Percentiles rank a stretch among this genome's conserved stretches.
Conservation (phyloP, 2,797 vertebrate species). For the Centropyge bicolor region DNA sequence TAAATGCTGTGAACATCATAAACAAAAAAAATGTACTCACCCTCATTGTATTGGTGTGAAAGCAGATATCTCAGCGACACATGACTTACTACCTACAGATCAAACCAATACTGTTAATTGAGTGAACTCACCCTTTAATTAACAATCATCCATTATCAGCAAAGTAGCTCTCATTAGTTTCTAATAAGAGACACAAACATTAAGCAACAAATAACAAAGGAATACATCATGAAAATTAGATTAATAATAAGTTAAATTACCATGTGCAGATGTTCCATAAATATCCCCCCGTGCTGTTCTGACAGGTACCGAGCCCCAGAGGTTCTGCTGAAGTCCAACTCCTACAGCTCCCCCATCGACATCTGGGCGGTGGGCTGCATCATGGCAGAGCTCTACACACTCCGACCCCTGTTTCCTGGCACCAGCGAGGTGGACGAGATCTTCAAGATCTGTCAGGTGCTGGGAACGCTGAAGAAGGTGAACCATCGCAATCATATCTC, state of each 20-base stretch:
- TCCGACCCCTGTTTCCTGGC: slow-evolving; percentile 94
- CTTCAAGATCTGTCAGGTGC: slow-evolving; percentile 96
- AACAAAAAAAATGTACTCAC: too few species aligned
- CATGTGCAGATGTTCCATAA: background rate
- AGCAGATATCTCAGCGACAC: too few species aligned
- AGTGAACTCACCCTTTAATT: too few species aligned
- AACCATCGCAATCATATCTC: slow-evolving; percentile 20
- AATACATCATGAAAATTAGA: background rate
- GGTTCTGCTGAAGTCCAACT: slow-evolving; percentile 90
- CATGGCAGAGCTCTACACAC: slow-evolving; percentile 94
- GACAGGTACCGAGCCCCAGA: slow-evolving; percentile 95
- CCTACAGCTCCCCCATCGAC: slow-evolving; percentile 96
- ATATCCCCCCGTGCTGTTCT: background rate
- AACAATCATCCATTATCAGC: too few species aligned
- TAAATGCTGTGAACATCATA: too few species aligned
- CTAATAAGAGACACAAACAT: too few species aligned
- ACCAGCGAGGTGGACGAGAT: slow-evolving; percentile 96
- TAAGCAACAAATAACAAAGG: too few species aligned
- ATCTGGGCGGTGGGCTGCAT: slow-evolving; percentile 97
- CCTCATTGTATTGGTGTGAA: too few species aligned
- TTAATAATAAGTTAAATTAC: background rate
- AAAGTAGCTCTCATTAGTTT: too few species aligned
- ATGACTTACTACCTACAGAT: too few species aligned
- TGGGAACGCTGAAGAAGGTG: slow-evolving; percentile 95
- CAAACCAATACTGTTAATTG: too few species aligned